Conservation (phyloP, 2,797 vertebrate genomes). For the Arnoldichthys spilopterus region DNA sequence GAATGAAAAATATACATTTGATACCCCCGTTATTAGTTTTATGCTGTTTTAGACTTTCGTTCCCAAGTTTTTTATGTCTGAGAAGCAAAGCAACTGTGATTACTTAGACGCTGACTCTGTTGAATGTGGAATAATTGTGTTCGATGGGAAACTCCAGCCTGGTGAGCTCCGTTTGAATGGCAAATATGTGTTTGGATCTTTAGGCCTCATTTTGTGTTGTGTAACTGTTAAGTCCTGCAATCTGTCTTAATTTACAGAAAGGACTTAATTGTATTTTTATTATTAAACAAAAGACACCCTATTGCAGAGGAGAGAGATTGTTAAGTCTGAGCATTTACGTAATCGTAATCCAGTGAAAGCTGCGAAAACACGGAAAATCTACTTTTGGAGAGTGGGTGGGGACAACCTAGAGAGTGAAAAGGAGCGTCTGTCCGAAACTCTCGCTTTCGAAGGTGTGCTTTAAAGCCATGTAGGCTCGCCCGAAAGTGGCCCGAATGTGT, state of each 20-base stretch:
- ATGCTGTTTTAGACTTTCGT: too few relatives aligned
- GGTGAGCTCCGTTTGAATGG: background rate
- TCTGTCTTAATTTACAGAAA: background rate
- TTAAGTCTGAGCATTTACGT: conserved; percentile 20
- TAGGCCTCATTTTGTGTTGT: background rate
- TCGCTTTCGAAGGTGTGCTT: conserved; percentile 3
- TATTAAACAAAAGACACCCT: background rate
- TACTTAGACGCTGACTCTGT: too few relatives aligned
- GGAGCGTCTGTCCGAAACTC: background rate
- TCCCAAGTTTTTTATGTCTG: too few relatives aligned
- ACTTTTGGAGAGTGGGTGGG: conserved; percentile 7
- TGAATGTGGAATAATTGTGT: too few relatives aligned
- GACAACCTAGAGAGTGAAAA: background rate
- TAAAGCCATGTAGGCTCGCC: background rate
- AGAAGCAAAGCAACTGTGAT: too few relatives aligned
- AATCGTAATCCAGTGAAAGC: conserved; percentile 32
- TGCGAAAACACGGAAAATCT: conserved; percentile 15
- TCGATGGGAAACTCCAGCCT: background rate
- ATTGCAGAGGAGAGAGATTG: background rate
- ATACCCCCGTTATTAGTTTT: too few relatives aligned
- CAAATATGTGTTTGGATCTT: background rate
- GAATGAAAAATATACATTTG: too few relatives aligned
- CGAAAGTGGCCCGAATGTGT: background rate
- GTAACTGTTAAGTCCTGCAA: conserved; percentile 3
- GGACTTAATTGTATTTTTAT: conserved; percentile 11